These are phyloP conservation scores for Leucoma salicis DNA, from an alignment of 2,888 invertebrate species.

Conservation along the genomic window DNA sequence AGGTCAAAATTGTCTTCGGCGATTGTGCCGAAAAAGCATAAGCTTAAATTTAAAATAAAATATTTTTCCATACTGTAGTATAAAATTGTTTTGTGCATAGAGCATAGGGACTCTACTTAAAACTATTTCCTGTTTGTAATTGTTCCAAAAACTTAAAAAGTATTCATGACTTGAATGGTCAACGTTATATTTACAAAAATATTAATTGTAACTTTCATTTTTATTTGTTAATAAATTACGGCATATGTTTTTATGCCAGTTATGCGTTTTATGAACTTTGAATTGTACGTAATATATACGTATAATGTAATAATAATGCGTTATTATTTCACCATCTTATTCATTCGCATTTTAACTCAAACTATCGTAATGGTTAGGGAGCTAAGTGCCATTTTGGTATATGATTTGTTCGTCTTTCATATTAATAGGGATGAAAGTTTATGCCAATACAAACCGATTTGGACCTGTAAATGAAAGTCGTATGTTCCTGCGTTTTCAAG, in stretches of 20 bases:
- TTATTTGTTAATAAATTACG: conserved; percentile 6
- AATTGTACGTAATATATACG: neutral
- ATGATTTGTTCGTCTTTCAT: no score
- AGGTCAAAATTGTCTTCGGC: neutral
- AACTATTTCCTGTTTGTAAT: neutral
- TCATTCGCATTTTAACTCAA: no score
- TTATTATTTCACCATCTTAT: neutral
- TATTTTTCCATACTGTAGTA: no score
- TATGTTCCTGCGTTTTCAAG: no score
- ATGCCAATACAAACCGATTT: no score
- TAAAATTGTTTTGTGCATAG: no score
- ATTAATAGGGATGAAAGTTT: no score
- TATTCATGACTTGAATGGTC: neutral
- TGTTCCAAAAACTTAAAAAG: neutral
- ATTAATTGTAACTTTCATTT: conserved; percentile 17
- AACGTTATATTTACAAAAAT: conserved; percentile 6
- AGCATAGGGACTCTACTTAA: no score
- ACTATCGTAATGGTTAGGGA: no score
- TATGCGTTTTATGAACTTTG: neutral
- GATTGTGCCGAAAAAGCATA: neutral
- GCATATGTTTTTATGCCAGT: neutral
- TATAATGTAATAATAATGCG: neutral
- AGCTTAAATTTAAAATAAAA: conserved; percentile 13
- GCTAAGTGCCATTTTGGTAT: no score
- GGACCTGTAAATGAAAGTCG: no score